Conservation (phyloP, 2,888 invertebrate species). For the Perithous albicinctus region DNA sequence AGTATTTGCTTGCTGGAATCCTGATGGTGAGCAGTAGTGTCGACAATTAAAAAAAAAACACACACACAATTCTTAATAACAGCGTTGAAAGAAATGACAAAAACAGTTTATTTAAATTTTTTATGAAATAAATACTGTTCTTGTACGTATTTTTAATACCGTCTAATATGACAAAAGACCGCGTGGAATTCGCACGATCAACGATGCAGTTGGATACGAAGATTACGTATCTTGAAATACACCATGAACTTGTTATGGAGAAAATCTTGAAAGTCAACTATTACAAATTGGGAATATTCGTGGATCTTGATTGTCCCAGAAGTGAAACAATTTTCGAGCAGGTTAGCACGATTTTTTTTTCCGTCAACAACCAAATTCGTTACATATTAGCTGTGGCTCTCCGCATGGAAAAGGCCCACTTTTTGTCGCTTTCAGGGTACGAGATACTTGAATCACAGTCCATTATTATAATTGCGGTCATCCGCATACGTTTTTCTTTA, state of each 20-base stretch:
- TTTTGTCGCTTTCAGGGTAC: too few species aligned
- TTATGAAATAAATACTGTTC: not conserved
- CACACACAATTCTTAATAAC: not conserved
- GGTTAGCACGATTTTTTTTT: conserved; percentile 58
- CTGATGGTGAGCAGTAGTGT: conserved; percentile 36
- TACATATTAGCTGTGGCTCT: too few species aligned
- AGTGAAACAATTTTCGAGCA: conserved; percentile 73
- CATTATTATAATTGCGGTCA: too few species aligned
- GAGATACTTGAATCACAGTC: too few species aligned
- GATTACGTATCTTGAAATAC: conserved; percentile 67
- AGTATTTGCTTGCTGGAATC: conserved; percentile 63
- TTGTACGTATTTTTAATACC: not conserved
- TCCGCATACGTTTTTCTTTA: too few species aligned
- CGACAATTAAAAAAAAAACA: not conserved
- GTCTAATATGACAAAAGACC: conserved; percentile 9
- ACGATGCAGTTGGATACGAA: conserved; percentile 58
- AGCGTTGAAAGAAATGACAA: not conserved
- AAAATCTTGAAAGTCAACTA: conserved; percentile 73
- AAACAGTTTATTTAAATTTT: not conserved
- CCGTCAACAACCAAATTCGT: not conserved
- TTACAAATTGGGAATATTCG: conserved; percentile 74
- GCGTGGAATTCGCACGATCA: conserved; percentile 62
- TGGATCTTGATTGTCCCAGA: conserved; percentile 75
- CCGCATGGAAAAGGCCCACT: too few species aligned
- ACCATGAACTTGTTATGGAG: conserved; percentile 66